These are phyloP conservation scores for Thymelicus sylvestris DNA, from an alignment of 2,888 invertebrate genomes.

Conservation along the genomic window DNA sequence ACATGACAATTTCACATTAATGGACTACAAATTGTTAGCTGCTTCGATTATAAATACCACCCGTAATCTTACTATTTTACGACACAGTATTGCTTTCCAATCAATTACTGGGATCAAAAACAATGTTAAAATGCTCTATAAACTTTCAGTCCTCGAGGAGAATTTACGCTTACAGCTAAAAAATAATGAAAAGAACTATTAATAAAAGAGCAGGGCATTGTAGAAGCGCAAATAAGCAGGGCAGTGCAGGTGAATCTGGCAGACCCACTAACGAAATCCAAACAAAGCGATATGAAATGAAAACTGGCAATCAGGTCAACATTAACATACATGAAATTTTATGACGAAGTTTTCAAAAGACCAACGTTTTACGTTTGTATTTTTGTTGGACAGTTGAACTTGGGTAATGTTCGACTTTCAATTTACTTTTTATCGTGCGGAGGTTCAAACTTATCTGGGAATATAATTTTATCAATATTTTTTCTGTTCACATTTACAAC, in stretches of 20 bases:
- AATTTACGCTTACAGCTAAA: constrained; percentile 7
- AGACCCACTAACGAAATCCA: constrained; percentile 36
- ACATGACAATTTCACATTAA: no score
- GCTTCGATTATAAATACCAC: no score
- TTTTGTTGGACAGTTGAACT: constrained; percentile 14
- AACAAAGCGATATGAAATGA: constrained; percentile 34
- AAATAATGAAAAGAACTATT: constrained; percentile 22
- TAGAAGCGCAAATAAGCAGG: constrained; percentile 21
- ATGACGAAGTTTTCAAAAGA: constrained; percentile 26
- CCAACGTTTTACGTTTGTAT: constrained; percentile 2
- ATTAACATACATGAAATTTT: constrained; percentile 34
- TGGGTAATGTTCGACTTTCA: background rate
- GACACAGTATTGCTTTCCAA: no score
- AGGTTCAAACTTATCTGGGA: background rate
- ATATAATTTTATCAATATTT: no score
- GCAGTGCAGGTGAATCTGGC: constrained; percentile 26
- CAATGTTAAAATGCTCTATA: background rate
- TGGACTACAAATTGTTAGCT: no score
- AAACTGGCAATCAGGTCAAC: constrained; percentile 34
- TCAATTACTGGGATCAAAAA: no score
- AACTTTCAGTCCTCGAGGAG: background rate
- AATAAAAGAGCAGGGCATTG: constrained; percentile 16
- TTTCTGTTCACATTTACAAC: no score
- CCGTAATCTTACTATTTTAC: no score
- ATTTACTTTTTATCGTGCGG: background rate